Base-by-base conservation (phyloP, 2,797 vertebrate genomes). In the Enteromius mattozi region DNA sequence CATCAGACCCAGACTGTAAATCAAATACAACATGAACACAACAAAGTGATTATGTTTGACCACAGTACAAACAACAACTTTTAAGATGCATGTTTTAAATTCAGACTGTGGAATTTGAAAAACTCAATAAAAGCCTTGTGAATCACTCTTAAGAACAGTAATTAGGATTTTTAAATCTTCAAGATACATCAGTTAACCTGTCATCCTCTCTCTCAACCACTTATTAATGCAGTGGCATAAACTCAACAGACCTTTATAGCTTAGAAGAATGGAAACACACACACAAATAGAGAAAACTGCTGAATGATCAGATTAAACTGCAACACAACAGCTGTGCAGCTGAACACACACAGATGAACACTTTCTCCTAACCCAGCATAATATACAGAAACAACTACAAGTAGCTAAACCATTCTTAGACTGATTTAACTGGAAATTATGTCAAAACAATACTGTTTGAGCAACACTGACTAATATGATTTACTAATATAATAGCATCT, bases 261-360 rank as follows among this genome's bases (percentile, higher is more conserved):
- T 24, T 13, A 40, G 45, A 82, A 63, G 2, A 65, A 6, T 10
- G 1, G 45, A 82, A 72, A 81, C 21, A 61, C 35, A 47, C 59
- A 83, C 33, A 78, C 30, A 37, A 3, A 5, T 2, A 42, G 2
- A 42, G 40, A 87, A 8, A 74, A 77, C 72, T 83, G 56, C 78
- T 82, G 78, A 86, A 79, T 63, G 82, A 70, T 84, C 71, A 79
- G 75, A 70, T 68, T 84, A 61, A 76, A 80, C 49, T 70, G 54
- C 85, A 82, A 85, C 42, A 82, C 24, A 74, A 86, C 85, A 86
- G 87, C 80, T 86, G 87, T 82, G 80, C 82, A 78, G 19, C 82
- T 82, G 61, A 49, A 47, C 85, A 47, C 54, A 49, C 72, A 80
- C 40, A 71, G 66, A 59, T 45, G 4, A 59, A 72, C 54, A 81